These are phyloP conservation scores for Tetramorium simillimum DNA, from an alignment of 1,140 invertebrate species.

Conservation along the genomic window DNA sequence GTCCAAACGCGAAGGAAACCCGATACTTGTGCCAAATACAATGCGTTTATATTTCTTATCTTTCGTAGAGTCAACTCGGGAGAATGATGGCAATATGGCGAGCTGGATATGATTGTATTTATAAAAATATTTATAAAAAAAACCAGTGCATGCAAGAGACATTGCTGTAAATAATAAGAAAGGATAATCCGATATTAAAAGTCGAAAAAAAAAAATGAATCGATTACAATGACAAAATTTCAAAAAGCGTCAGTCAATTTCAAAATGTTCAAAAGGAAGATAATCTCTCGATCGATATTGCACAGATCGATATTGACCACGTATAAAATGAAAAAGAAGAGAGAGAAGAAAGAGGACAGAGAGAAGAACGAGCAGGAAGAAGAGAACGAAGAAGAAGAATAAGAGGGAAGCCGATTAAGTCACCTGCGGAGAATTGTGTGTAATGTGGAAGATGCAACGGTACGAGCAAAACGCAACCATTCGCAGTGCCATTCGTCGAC, in stretches of 20 bases:
- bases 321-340: neutral
- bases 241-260: neutral
- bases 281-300: slow-evolving; percentile 26
- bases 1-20: slow-evolving; percentile 44
- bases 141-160: neutral
- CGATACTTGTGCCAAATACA: slow-evolving; percentile 35
- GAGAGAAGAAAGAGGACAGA: neutral
- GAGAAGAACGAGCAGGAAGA: neutral
- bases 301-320: neutral
- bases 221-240: neutral
- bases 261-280: neutral
- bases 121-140: neutral
- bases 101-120: neutral
- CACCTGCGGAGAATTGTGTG: slow-evolving; percentile 59
- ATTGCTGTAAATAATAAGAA: neutral
- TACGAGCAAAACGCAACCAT: slow-evolving; percentile 56
- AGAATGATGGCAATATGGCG: neutral
- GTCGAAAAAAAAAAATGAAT: neutral
- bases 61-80: neutral
- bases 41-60: slow-evolving; percentile 47
- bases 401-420: slow-evolving; percentile 62
- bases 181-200: neutral
- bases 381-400: slow-evolving; percentile 23
- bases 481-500: slow-evolving; percentile 58
- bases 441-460: slow-evolving; percentile 52